These are phyloP conservation scores for Gorsachius goisagi DNA, from an alignment of 2,113 vertebrate species.

Conservation along the genomic window DNA sequence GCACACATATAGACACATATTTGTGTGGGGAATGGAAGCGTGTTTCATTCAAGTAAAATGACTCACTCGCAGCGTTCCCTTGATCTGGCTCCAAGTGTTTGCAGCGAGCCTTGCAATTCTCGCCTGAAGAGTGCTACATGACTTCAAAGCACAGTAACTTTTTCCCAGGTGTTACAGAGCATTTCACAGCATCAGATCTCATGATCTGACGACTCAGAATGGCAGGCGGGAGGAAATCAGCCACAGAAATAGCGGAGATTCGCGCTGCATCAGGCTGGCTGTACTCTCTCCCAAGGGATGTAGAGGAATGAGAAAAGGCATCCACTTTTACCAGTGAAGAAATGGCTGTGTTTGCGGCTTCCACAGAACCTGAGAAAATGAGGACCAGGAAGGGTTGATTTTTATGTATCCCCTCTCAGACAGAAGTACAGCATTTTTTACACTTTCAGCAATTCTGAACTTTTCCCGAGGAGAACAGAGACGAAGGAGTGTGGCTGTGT, in stretches of 20 bases:
- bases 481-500: not conserved
- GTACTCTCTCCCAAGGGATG: not conserved
- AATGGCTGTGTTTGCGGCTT: not conserved
- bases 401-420: not conserved
- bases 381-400: not conserved
- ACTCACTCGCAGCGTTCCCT: slow-evolving; percentile 18
- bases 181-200: not conserved
- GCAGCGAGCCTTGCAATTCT: not conserved
- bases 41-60: slow-evolving; percentile 52
- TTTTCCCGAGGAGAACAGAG: not conserved
- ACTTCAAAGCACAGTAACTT: not conserved
- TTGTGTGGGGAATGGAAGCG: slow-evolving; percentile 53
- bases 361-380: not conserved
- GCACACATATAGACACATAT: slow-evolving; percentile 66
- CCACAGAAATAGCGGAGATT: not conserved
- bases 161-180: slow-evolving; percentile 17
- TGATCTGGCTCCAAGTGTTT: slow-evolving; percentile 49
- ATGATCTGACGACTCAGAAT: not conserved
- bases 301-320: not conserved
- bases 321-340: not conserved
- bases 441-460: not conserved
- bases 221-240: not conserved
- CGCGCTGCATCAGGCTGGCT: not conserved
- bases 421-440: not conserved
- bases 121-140: not conserved